Conservation (phyloP, 2,113 vertebrate genomes). For the human region GRCh38 chr18:2796001-2796500, state of each 20-base stretch:
- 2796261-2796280: not conserved
- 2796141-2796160: conserved; percentile 38
- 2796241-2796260: not conserved
- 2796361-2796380: not conserved
- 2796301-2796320: not conserved
- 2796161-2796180: not conserved
- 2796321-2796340: not conserved
- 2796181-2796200: not conserved
- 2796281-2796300: not conserved
- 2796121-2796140: conserved; percentile 23
- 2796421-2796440: conserved; percentile 74
- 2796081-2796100: conserved; percentile 86
- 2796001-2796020: conserved; percentile 79
- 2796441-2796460: conserved; percentile 59
- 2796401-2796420: conserved; percentile 85
- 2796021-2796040: conserved; percentile 82
- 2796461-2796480: conserved; percentile 77
- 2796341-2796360: conserved; percentile 28
- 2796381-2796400: conserved; percentile 45
- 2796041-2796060: conserved; percentile 83
- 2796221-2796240: not conserved
- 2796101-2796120: conserved; percentile 84
- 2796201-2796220: not conserved
- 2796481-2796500: conserved; percentile 86
- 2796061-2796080: conserved; percentile 83